Evolutionary conservation across 2,797 vertebrate genomes (phyloP), one percentile per base, ranked within the genome.

Genomic region (Hephaestus fuliginosus): DNA sequence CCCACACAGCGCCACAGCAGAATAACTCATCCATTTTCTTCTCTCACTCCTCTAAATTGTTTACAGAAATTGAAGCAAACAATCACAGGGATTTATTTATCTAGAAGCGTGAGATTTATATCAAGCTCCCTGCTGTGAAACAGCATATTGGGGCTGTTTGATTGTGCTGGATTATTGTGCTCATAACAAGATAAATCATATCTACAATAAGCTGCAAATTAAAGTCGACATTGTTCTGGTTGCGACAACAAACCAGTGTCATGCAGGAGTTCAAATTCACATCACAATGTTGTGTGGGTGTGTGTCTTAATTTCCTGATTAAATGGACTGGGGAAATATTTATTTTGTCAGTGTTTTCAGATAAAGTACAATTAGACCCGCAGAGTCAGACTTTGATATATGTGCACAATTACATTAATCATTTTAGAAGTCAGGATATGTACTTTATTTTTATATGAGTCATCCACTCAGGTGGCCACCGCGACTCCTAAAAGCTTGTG

Each of bases 161-260:
- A 85, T 81, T 80, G 65, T 60, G 52, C 43, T 36, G 69, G 78
- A 82, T 87, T 79, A 87, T 76, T 72, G 49, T 82, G 73, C 57
- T 86, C 41, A 25, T 67, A 75, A 81, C 70, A 36, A 84, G 72
- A 83, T 73, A 70, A 83, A 80, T 82, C 22, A 51, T 30, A 85
- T 80, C 69, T 53, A 63, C 78, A 87, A 44, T 80, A 70, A 82
- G 57, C 48, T 68, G 60, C 48, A 65, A 77, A 86, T 86, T 74
- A 67, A 85, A 55, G 33, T 12, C 36, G 70, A 64, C 71, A 65
- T 57, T 63, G 60, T 67, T 83, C 17, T 49, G 39, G 33, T 74
- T 65, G 36, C 69, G 33, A 15, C 65, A 76, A 80, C 25, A 74
- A 57, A 53, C 55, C 46, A 30, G 20, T 52, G 49, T 71, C n/a